Conservation (phyloP, 2,113 vertebrate species). For the Amblyopsis rosae region DNA sequence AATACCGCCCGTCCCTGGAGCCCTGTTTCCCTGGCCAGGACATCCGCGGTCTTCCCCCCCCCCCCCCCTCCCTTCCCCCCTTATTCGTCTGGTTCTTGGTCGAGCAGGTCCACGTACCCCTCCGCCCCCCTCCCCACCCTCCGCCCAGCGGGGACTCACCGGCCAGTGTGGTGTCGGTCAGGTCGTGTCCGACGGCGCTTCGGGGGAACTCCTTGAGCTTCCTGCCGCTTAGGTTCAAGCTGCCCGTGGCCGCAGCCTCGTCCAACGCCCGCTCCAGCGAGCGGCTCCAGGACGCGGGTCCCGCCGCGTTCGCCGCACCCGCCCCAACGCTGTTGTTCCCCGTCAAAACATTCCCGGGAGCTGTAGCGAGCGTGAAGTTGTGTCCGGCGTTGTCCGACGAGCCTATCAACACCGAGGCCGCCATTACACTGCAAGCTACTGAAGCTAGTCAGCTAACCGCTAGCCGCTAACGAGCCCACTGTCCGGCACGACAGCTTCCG, state of each 20-base stretch:
- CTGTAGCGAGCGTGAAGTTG: conserved; percentile 57
- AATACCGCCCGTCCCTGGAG: not conserved
- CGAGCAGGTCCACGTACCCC: not conserved
- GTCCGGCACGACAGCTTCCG: conserved; percentile 41
- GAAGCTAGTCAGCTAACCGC: conserved; percentile 59
- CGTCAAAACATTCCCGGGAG: conserved; percentile 44
- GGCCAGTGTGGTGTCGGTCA: conserved; percentile 92
- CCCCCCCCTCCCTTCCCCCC: not conserved
- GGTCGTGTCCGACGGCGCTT: conserved; percentile 91
- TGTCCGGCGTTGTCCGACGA: conserved; percentile 78
- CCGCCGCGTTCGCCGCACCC: conserved; percentile 64
- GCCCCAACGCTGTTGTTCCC: conserved; percentile 64
- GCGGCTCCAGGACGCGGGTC: conserved; percentile 89
- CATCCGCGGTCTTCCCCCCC: not conserved
- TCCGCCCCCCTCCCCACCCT: not conserved
- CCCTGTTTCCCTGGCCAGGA: not conserved
- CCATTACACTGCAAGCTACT: conserved; percentile 82
- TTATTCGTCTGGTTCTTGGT: not conserved
- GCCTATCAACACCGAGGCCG: conserved; percentile 83
- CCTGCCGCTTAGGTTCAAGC: conserved; percentile 94
- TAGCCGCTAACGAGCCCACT: conserved; percentile 67
- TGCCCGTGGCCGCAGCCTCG: conserved; percentile 89
- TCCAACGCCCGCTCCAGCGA: conserved; percentile 92
- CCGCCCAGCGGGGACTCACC: conserved; percentile 75
- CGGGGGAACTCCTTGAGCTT: conserved; percentile 98